Conservation (phyloP, 2,888 invertebrate genomes). For the Drosophila merina region DNA sequence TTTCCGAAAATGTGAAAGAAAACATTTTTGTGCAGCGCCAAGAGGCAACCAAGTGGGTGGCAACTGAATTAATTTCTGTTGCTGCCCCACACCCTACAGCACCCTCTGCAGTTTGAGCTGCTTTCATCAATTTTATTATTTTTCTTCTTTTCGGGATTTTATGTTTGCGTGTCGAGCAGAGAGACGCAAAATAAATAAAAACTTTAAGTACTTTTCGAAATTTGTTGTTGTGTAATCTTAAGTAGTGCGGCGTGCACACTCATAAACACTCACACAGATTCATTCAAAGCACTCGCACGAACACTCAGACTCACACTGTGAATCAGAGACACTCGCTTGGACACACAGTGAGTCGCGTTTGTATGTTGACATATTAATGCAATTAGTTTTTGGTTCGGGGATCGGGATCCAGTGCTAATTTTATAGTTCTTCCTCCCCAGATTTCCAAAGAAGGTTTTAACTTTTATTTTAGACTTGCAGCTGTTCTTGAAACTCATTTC, state of each 20-base stretch:
- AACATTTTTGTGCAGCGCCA: constrained; percentile 62
- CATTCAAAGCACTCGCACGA: constrained; percentile 28
- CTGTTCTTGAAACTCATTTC: constrained; percentile 10
- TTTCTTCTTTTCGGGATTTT: constrained; percentile 50
- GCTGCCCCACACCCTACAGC: too few relatives aligned
- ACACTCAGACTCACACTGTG: constrained; percentile 17
- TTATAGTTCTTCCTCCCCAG: constrained; percentile 52
- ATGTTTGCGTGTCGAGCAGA: constrained; percentile 75
- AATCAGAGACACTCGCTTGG: neutral
- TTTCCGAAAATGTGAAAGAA: constrained; percentile 62
- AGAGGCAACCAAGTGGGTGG: constrained; percentile 70
- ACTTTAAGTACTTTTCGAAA: constrained; percentile 80
- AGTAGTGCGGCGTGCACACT: constrained; percentile 71
- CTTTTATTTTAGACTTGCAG: constrained; percentile 4
- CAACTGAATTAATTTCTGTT: constrained; percentile 76
- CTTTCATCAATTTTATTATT: constrained; percentile 65
- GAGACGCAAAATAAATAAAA: constrained; percentile 78
- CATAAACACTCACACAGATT: constrained; percentile 37
- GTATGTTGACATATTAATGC: constrained; percentile 79
- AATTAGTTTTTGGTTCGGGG: constrained; percentile 68
- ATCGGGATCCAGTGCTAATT: constrained; percentile 69
- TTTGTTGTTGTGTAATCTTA: constrained; percentile 78
- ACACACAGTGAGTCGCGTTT: constrained; percentile 27
- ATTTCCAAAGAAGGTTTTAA: neutral
- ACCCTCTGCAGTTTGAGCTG: neutral